Conservation (phyloP, 1,140 invertebrate genomes). For the Cryptotermes secundus region DNA sequence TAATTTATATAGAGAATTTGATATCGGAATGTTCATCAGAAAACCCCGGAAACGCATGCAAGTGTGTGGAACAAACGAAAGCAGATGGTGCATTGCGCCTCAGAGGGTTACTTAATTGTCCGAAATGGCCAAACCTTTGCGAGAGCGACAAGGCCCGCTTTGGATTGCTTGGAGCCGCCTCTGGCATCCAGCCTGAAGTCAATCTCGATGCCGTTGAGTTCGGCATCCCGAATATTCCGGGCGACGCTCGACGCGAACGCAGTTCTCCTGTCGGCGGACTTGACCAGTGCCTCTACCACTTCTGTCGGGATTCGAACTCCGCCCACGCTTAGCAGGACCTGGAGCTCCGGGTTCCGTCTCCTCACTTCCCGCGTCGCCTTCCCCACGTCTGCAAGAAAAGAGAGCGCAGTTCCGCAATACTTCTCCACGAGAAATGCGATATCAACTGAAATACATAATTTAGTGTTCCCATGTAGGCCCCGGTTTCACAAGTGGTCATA, state of each 20-base stretch:
- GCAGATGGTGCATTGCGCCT: too few relatives aligned
- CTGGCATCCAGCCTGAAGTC: slow-evolving; percentile 54
- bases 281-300: slow-evolving; percentile 40
- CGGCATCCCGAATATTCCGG: slow-evolving; percentile 51
- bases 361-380: slow-evolving; percentile 45
- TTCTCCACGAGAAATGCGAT: too few relatives aligned
- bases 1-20: too few relatives aligned
- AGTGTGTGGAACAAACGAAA: too few relatives aligned
- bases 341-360: slow-evolving; percentile 50
- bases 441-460: too few relatives aligned
- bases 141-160: slow-evolving; percentile 57
- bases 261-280: slow-evolving; percentile 26
- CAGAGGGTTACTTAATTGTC: too few relatives aligned
- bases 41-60: too few relatives aligned
- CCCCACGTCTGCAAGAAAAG: slow-evolving; percentile 36
- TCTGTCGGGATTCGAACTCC: background rate
- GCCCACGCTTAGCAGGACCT: slow-evolving; percentile 48
- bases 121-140: slow-evolving; percentile 52
- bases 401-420: too few relatives aligned
- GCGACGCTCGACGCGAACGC: slow-evolving; percentile 49
- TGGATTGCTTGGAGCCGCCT: slow-evolving; percentile 53
- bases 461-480: too few relatives aligned
- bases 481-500: too few relatives aligned
- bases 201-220: slow-evolving; percentile 66
- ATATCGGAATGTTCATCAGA: too few relatives aligned